Base-by-base conservation (phyloP, 1,140 invertebrate genomes). In the Mycetomoellerius zeteki region DNA sequence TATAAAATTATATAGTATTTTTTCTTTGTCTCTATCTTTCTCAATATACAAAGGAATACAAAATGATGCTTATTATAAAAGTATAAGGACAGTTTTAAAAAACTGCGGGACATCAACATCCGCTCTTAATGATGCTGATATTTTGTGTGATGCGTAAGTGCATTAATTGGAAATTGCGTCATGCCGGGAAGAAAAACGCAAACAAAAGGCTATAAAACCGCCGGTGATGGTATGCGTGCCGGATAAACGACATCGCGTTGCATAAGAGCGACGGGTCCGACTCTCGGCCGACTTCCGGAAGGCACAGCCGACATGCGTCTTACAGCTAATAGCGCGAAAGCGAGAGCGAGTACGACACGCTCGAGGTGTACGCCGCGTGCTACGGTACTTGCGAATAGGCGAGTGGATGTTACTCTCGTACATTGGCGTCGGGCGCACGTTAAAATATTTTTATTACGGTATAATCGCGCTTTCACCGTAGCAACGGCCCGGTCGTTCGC, bases 381-480 rank as follows among this genome's bases (percentile, higher is more conserved):
- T 67, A 80, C 86, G 43, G 30, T 86, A 50, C 69, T 64, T 47
- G 58, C 65, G 47, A 73, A 71, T 75, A 76, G 37, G 58, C 69
- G 47, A 88, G 76, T 89, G 71, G 88, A 89, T 86, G 84, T 86
- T 75, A 75, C 67, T 65, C 80, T 52, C 72, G 86, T 82, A 75
- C 88, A 77, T 82, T 90, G 65, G 47, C 86, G 52, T 88, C 86
- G 84, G 80, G 80, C 86, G 81, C 84, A 88, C 91, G 90, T 93
- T 92, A 92, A 93, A 94, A 92, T 93, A 94, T 92, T 94, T 94
- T 95, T 94, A 93, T 94, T 92, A 92, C 90, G 88, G 91, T 88
- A 91, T 92, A 93, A 94, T 94, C 91, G 91, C 92, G 93, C 94
- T 95, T 95, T 95, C 94, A 94, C 94, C 89, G 75, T 90, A 85